A percentile compares a stretch with the other conserved stretches of the same genome.
Conservation (phyloP, 2,113 vertebrate genomes). For the Podilymbus podiceps region DNA sequence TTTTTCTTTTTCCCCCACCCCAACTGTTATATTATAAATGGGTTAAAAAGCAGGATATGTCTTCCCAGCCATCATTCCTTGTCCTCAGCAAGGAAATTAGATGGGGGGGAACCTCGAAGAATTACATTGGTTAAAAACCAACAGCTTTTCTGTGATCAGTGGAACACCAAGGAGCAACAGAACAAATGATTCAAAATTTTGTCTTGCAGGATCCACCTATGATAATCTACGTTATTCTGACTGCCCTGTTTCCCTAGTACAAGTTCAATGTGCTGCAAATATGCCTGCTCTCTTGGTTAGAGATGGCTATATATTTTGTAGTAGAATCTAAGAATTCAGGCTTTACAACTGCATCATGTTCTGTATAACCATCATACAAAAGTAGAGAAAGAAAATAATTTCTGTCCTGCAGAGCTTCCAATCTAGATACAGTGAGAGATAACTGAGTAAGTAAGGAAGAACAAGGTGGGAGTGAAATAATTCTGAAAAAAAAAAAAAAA, state of each 20-base stretch:
- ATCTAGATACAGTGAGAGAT: not conserved
- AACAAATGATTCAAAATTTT: not conserved
- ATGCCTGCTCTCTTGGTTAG: not conserved
- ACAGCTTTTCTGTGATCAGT: not conserved
- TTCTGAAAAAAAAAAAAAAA: not conserved
- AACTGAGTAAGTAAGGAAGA: not conserved
- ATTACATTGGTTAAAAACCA: rapidly evolving
- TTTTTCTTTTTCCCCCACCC: not conserved
- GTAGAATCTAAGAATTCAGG: not conserved
- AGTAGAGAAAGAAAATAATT: not conserved
- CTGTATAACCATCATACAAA: not conserved
- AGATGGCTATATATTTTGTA: not conserved
- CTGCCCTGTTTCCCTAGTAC: not conserved
- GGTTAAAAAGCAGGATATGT: not conserved
- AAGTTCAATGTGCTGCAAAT: not conserved
- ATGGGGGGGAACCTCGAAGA: not conserved
- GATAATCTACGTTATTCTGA: not conserved
- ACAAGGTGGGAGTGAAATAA: not conserved
- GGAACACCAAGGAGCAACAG: not conserved
- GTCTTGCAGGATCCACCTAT: not conserved
- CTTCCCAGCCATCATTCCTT: not conserved
- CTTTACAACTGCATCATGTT: not conserved
- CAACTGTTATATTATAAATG: not conserved
- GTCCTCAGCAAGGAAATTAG: not conserved
- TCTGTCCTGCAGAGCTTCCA: not conserved